A percentile compares a stretch with the other conserved stretches of the same genome.
Evolutionary conservation across 1,140 invertebrate species (phyloP).

Genomic region (Cotesia chilonis): DNA sequence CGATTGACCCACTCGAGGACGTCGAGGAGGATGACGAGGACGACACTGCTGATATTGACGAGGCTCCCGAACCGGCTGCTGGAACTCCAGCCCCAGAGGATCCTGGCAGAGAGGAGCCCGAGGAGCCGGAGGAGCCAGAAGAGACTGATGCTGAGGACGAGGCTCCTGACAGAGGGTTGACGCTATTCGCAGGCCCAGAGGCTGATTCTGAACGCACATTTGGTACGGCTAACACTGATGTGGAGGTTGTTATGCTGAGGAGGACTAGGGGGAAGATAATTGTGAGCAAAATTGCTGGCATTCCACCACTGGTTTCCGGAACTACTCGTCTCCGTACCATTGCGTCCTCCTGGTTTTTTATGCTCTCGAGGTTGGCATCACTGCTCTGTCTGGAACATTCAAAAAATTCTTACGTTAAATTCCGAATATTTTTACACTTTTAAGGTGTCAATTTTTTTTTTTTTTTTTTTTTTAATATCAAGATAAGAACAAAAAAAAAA

Average conservation of each 20-base stretch:
- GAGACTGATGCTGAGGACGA: slow-evolving; percentile 32
- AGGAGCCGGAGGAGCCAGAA: slow-evolving; percentile 35
- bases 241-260: background rate
- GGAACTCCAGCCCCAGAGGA: slow-evolving; percentile 1
- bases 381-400: slow-evolving; percentile 52
- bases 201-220: slow-evolving; percentile 42
- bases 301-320: slow-evolving; percentile 32
- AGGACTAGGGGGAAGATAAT: slow-evolving; percentile 35
- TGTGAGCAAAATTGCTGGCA: slow-evolving; percentile 35
- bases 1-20: slow-evolving; percentile 35
- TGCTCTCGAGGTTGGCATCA: slow-evolving; percentile 49
- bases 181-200: slow-evolving; percentile 39
- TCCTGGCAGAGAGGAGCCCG: slow-evolving; percentile 32
- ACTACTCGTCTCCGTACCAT: slow-evolving; percentile 46
- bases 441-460: background rate
- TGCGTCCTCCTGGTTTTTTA: slow-evolving; percentile 44
- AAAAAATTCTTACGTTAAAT: slow-evolving; percentile 29
- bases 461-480: too few species aligned
- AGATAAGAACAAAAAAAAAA: too few species aligned
- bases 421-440: background rate
- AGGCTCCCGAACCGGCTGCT: slow-evolving; percentile 30
- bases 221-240: slow-evolving; percentile 29
- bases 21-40: slow-evolving; percentile 37
- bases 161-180: slow-evolving; percentile 32
- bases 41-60: slow-evolving; percentile 34